Conservation (phyloP, 2,797 vertebrate species). For the Notolepis coatsorum region DNA sequence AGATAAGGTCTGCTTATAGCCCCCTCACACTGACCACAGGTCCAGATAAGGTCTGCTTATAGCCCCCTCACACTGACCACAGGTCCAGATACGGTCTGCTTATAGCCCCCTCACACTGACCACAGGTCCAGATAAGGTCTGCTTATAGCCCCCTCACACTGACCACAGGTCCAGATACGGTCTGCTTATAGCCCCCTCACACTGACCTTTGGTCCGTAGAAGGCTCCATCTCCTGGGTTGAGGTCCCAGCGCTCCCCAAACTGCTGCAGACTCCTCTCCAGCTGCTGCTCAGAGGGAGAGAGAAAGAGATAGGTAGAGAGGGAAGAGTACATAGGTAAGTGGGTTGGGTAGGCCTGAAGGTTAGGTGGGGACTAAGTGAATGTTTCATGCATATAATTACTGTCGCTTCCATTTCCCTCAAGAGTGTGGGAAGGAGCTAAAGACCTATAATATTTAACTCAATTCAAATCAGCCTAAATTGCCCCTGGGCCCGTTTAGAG, state of each 20-base stretch:
- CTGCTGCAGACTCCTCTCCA: conserved; percentile 84
- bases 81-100: too few relatives aligned
- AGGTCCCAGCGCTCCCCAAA: conserved; percentile 91
- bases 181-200: too few relatives aligned
- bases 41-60: too few relatives aligned
- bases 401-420: not conserved
- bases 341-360: too few relatives aligned
- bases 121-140: too few relatives aligned
- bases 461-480: conserved; percentile 48
- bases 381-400: conserved; percentile 23
- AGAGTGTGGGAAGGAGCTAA: not conserved
- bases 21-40: too few relatives aligned
- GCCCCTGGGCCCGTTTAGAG: conserved; percentile 38
- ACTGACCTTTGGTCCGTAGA: conserved; percentile 94
- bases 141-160: too few relatives aligned
- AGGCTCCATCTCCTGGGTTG: conserved; percentile 91
- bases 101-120: too few relatives aligned
- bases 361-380: too few relatives aligned
- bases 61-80: too few relatives aligned
- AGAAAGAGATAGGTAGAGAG: conserved; percentile 9
- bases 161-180: too few relatives aligned
- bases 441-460: conserved; percentile 43
- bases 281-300: conserved; percentile 73
- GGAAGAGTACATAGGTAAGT: not conserved
- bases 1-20: too few relatives aligned